A percentile compares a stretch with the other conserved stretches of the same genome.
phyloP scores from a whole-genome alignment of 1,140 invertebrate species.

The Apis dorsata region DNA sequence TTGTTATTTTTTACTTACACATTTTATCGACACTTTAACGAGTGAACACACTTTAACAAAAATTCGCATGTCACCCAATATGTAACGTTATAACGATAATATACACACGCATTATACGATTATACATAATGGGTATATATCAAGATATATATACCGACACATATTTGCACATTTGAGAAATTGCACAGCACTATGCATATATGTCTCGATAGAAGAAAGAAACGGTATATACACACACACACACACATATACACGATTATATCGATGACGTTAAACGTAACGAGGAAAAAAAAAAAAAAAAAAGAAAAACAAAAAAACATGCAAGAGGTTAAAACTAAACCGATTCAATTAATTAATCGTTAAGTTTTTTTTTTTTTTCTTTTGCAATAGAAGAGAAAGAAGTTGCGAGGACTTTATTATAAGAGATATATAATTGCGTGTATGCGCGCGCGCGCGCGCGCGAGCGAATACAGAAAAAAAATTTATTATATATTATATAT shows the following conservation, averaged over 20 bases:
- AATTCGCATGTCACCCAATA: conserved; percentile 5
- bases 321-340: conserved; percentile 9
- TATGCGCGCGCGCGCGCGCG: too few relatives aligned
- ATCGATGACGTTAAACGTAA: conserved; percentile 1
- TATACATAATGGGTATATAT: not conserved
- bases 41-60: conserved; percentile 8
- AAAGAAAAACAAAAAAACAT: not conserved
- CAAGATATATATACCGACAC: conserved; percentile 14
- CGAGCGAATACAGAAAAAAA: conserved; percentile 42
- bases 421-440: conserved; percentile 12
- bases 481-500: conserved; percentile 67
- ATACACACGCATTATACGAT: not conserved
- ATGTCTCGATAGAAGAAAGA: conserved; percentile 34
- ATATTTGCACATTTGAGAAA: conserved; percentile 27
- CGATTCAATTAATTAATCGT: not conserved
- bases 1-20: conserved; percentile 18
- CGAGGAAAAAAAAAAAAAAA: not conserved
- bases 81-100: not conserved
- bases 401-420: conserved; percentile 41
- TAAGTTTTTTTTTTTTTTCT: not conserved
- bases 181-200: conserved; percentile 8
- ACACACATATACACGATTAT: not conserved
- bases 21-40: not conserved
- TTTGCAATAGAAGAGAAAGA: conserved; percentile 36
- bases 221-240: not conserved